These are phyloP conservation scores for Hydrolagus affinis DNA, from an alignment of 2,113 vertebrate genomes.

Conservation along the genomic window DNA sequence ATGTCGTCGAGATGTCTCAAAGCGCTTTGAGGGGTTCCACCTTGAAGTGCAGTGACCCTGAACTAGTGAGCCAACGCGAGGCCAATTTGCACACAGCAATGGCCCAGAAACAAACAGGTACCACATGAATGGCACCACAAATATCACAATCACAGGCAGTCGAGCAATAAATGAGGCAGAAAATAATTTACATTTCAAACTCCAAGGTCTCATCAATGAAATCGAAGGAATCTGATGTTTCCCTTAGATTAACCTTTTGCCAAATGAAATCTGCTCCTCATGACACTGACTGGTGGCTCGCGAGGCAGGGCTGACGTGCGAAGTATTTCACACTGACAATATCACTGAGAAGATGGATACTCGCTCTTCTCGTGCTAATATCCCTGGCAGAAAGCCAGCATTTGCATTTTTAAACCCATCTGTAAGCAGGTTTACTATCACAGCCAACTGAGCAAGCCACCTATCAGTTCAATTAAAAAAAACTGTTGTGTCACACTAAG, in stretches of 20 bases:
- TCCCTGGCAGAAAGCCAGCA: background rate
- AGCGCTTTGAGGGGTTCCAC: no score
- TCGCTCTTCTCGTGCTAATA: background rate
- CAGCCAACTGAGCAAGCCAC: background rate
- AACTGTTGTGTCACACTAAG: background rate
- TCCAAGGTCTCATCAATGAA: background rate
- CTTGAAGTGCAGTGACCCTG: no score
- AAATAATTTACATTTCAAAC: background rate
- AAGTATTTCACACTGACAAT: background rate
- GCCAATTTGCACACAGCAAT: no score
- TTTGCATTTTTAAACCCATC: background rate
- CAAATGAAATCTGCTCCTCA: background rate
- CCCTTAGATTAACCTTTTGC: conserved; percentile 28
- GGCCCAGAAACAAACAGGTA: no score
- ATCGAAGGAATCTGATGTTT: conserved; percentile 27
- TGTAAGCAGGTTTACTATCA: background rate
- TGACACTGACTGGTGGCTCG: conserved; percentile 10
- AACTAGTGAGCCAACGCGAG: no score
- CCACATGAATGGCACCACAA: no score
- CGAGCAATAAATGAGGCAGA: background rate
- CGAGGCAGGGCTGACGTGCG: background rate
- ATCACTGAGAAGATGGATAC: background rate
- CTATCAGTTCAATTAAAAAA: background rate
- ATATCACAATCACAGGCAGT: no score
- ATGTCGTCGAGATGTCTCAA: no score